phyloP scores from a whole-genome alignment of 2,113 vertebrate species.

The Puntigrus tetrazona region DNA sequence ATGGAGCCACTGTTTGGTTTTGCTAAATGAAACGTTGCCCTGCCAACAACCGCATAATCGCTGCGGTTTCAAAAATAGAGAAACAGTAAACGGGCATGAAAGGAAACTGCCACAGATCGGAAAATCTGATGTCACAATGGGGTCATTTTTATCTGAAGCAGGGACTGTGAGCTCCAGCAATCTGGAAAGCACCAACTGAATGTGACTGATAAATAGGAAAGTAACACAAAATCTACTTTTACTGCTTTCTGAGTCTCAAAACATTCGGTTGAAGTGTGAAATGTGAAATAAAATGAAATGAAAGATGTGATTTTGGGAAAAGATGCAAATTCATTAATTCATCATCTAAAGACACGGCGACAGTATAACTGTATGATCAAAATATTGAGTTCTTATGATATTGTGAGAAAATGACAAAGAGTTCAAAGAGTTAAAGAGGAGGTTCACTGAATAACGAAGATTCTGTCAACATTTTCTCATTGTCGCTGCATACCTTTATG shows the following conservation, averaged over 20 bases:
- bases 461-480: neutral
- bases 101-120: constrained; percentile 25
- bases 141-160: neutral
- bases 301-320: neutral
- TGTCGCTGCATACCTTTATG: neutral
- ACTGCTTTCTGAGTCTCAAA: neutral
- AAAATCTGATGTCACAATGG: constrained; percentile 13
- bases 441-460: neutral
- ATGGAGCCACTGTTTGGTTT: neutral
- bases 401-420: neutral
- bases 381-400: neutral
- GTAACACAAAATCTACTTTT: constrained; percentile 42
- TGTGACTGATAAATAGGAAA: constrained; percentile 17
- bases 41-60: constrained; percentile 3
- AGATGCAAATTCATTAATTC: neutral
- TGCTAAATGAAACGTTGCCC: neutral
- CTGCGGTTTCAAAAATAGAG: constrained; percentile 1
- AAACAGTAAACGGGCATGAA: constrained; percentile 2
- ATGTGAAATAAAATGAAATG: neutral
- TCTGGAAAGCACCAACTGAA: constrained; percentile 16
- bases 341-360: neutral
- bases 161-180: neutral
- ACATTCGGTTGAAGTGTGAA: neutral
- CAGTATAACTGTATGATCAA: neutral
- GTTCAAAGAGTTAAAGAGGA: neutral